These are phyloP conservation scores for Caligus rogercresseyi DNA, from an alignment of 1,140 invertebrate species.

Conservation along the genomic window DNA sequence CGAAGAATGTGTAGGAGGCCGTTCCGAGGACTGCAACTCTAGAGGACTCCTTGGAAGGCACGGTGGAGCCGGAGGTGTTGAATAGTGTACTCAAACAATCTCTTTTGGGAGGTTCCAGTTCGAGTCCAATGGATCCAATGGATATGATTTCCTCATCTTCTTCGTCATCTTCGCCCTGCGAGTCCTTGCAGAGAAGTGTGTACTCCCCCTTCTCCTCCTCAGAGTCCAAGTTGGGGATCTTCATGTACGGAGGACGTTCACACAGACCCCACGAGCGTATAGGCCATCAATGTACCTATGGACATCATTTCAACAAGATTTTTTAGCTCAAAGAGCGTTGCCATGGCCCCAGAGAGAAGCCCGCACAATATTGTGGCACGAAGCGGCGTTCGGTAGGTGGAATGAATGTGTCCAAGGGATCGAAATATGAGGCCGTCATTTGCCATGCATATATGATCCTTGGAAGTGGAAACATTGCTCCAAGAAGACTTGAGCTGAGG, in stretches of 20 bases:
- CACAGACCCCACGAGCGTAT: constrained; percentile 71
- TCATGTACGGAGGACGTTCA: constrained; percentile 48
- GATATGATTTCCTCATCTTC: background rate
- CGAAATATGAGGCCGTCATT: constrained; percentile 67
- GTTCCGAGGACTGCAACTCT: background rate
- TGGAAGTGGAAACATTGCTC: constrained; percentile 74
- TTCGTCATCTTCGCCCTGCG: background rate
- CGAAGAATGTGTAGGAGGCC: background rate
- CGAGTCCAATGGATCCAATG: background rate
- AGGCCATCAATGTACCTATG: constrained; percentile 79
- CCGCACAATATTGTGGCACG: constrained; percentile 64
- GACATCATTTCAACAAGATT: constrained; percentile 88
- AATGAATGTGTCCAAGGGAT: constrained; percentile 45
- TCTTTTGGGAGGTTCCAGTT: background rate
- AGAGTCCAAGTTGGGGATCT: background rate
- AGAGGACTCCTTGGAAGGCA: background rate
- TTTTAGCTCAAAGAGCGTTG: constrained; percentile 63
- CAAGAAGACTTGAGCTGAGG: constrained; percentile 38
- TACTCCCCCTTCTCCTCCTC: background rate
- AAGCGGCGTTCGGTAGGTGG: constrained; percentile 56
- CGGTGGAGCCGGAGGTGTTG: background rate
- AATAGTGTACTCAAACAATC: background rate
- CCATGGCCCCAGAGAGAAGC: constrained; percentile 56
- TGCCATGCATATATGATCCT: constrained; percentile 77
- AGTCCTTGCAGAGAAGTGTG: background rate